These are phyloP conservation scores for Drosophila phalerata DNA, from an alignment of 2,888 invertebrate species.

Conservation along the genomic window DNA sequence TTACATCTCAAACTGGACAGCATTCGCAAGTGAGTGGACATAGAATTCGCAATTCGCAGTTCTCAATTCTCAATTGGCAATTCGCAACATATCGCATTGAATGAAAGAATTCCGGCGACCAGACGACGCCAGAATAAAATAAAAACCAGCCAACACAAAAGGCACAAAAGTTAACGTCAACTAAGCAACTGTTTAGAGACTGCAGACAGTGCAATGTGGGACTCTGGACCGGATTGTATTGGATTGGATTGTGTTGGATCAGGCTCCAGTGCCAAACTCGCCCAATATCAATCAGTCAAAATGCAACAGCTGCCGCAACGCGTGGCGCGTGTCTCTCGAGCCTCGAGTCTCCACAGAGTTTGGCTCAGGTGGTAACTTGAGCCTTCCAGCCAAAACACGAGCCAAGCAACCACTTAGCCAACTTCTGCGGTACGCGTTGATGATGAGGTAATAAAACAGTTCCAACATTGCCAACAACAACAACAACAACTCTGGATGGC, in stretches of 20 bases:
- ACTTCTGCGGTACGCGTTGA: conserved; percentile 66
- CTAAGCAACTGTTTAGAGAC: conserved; percentile 55
- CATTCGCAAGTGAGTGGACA: conserved; percentile 33
- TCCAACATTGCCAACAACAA: conserved; percentile 42
- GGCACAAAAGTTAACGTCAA: conserved; percentile 35
- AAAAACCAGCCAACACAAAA: conserved; percentile 23
- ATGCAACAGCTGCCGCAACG: conserved; percentile 56
- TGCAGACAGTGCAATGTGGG: conserved; percentile 39
- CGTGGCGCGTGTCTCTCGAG: conserved; percentile 34
- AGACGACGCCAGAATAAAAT: conserved; percentile 71
- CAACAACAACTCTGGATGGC: neutral
- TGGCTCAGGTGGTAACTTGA: conserved; percentile 64
- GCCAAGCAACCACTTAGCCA: conserved; percentile 24
- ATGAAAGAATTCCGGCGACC: conserved; percentile 69
- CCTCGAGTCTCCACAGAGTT: neutral
- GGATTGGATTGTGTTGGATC: conserved; percentile 5
- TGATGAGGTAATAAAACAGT: conserved; percentile 72
- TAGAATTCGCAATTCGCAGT: conserved; percentile 32
- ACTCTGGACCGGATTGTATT: conserved; percentile 24
- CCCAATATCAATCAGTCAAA: conserved; percentile 76
- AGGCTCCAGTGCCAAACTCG: conserved; percentile 40
- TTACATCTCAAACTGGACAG: conserved; percentile 68
- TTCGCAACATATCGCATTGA: conserved; percentile 15
- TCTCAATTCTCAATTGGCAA: conserved; percentile 25
- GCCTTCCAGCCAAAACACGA: conserved; percentile 28